Percentiles rank a stretch among this genome's conserved stretches.
These are phyloP conservation scores for Thamnophis elegans DNA, from an alignment of 2,797 vertebrate genomes.

Conservation along the genomic window DNA sequence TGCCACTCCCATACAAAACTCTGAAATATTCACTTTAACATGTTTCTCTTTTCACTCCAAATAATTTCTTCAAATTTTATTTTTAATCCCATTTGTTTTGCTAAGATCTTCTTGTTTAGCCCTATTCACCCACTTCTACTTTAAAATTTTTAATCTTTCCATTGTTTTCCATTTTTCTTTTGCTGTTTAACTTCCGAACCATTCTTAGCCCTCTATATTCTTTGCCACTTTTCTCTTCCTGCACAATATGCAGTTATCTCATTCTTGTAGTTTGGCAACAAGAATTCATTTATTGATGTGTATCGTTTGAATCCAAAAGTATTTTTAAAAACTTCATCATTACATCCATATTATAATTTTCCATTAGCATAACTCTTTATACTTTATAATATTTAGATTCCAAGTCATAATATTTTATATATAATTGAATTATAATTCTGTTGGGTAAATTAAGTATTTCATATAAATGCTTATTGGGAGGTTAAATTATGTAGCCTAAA, in stretches of 20 bases:
- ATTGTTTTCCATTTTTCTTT: background rate
- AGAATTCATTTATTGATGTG: background rate
- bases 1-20: background rate
- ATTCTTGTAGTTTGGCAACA: background rate
- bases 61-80: background rate
- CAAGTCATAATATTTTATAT: background rate
- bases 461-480: background rate
- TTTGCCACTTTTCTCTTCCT: background rate
- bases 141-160: background rate
- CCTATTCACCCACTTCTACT: background rate
- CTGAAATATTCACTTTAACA: background rate
- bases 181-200: background rate
- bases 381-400: background rate
- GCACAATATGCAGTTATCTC: background rate
- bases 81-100: background rate
- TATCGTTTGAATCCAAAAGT: background rate
- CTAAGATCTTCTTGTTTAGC: background rate
- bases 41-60: background rate
- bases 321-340: background rate
- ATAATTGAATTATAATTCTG: background rate
- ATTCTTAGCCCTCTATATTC: background rate
- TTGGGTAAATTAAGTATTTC: background rate
- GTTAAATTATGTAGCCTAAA: background rate
- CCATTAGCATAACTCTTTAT: background rate
- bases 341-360: background rate